Conservation (phyloP, 2,113 vertebrate species). For the Alethe diademata region DNA sequence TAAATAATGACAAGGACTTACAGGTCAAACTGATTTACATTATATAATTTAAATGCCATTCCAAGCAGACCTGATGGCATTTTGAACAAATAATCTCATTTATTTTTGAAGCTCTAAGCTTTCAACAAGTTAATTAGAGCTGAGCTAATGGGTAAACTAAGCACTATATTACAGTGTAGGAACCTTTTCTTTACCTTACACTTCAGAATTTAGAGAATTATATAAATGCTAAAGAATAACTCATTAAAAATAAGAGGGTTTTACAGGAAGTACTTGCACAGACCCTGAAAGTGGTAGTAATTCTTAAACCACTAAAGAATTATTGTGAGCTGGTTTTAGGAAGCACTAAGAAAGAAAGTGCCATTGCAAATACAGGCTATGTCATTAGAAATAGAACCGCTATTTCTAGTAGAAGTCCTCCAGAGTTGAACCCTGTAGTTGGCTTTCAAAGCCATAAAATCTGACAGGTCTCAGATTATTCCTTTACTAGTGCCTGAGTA, state of each 20-base stretch:
- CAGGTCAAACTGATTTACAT: slow-evolving; percentile 79
- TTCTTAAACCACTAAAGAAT: slow-evolving; percentile 13
- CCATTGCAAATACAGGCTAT: not conserved
- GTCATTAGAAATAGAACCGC: not conserved
- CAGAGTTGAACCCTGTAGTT: not conserved
- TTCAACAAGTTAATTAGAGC: slow-evolving; percentile 71
- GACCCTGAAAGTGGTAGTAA: not conserved
- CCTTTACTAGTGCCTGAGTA: not conserved
- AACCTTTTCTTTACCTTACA: slow-evolving; percentile 46
- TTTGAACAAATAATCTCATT: slow-evolving; percentile 81
- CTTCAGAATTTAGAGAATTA: slow-evolving; percentile 61
- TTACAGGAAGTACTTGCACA: slow-evolving; percentile 28
- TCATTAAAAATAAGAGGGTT: slow-evolving; percentile 42
- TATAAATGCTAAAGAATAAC: slow-evolving; percentile 45
- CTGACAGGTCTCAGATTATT: not conserved
- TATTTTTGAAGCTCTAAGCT: slow-evolving; percentile 72
- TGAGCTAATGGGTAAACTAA: slow-evolving; percentile 67
- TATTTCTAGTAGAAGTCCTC: not conserved
- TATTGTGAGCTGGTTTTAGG: not conserved
- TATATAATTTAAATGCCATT: slow-evolving; percentile 82
- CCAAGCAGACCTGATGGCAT: slow-evolving; percentile 75
- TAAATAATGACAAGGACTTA: slow-evolving; percentile 76
- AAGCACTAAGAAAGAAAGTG: not conserved
- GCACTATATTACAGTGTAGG: not conserved
- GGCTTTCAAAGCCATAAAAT: not conserved